phyloP scores from a whole-genome alignment of 2,888 invertebrate species.

The Nycteola revayana region DNA sequence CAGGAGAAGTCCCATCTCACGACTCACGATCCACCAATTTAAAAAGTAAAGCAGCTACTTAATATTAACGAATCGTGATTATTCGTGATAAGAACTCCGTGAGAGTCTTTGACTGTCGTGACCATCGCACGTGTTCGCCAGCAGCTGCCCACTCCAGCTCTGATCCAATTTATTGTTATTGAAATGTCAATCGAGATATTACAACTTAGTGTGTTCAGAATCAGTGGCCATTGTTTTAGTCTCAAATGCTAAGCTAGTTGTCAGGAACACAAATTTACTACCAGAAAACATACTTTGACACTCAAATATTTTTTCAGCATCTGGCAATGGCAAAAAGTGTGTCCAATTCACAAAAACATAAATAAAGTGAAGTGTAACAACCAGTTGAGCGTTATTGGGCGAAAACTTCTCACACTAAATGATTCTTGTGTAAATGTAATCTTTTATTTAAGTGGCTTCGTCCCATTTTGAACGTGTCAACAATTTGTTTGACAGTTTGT shows the following conservation, averaged over 20 bases:
- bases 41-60: slow-evolving; percentile 16
- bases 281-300: too few relatives aligned
- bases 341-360: slow-evolving; percentile 6
- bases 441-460: slow-evolving; percentile 55
- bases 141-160: slow-evolving; percentile 41
- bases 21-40: slow-evolving; percentile 12
- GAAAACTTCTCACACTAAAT: slow-evolving; percentile 28
- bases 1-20: slow-evolving; percentile 3
- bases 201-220: slow-evolving; percentile 4
- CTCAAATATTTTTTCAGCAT: too few relatives aligned
- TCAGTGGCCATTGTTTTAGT: slow-evolving; percentile 21
- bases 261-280: too few relatives aligned
- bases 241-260: neutral
- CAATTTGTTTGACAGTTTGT: slow-evolving; percentile 76
- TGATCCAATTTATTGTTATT: slow-evolving; percentile 57
- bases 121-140: slow-evolving; percentile 65
- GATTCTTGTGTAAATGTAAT: slow-evolving; percentile 33
- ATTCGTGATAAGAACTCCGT: slow-evolving; percentile 53
- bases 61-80: slow-evolving; percentile 22
- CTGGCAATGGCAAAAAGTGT: neutral
- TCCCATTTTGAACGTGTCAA: slow-evolving; percentile 60
- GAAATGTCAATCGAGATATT: slow-evolving; percentile 46
- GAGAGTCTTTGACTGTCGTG: slow-evolving; percentile 60
- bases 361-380: slow-evolving; percentile 3
- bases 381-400: slow-evolving; percentile 13